Evolutionary conservation across 92 coral and sea anemone genomes (phyloP).

Genomic region (Phenganax stokvisi): DNA sequence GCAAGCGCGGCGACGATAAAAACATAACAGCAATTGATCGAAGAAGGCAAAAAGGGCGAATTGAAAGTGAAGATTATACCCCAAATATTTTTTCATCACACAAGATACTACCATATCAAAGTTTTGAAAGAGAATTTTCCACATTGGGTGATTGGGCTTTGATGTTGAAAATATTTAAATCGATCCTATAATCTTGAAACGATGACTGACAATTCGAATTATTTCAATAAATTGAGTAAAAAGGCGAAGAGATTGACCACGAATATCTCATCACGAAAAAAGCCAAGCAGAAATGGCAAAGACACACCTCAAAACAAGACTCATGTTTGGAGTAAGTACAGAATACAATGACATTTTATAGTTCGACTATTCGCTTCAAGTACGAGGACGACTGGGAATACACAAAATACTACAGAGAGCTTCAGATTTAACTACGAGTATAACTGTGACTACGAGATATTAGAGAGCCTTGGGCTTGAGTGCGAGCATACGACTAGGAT

Average conservation of each 20-base stretch:
- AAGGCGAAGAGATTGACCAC: conserved; percentile 19
- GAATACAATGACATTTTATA: too few species aligned
- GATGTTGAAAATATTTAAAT: too few species aligned
- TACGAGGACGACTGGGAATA: too few species aligned
- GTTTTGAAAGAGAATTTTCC: background rate
- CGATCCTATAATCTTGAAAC: background rate
- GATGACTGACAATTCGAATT: conserved; percentile 24
- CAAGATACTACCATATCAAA: too few species aligned
- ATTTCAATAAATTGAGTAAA: conserved; percentile 24
- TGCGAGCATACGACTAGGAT: too few species aligned
- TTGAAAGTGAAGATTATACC: too few species aligned
- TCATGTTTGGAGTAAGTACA: conserved; percentile 23
- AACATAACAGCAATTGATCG: background rate
- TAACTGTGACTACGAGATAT: too few species aligned
- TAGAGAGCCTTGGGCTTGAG: too few species aligned
- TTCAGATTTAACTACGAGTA: too few species aligned
- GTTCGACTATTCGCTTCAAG: too few species aligned
- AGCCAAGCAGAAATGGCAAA: background rate
- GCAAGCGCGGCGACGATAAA: background rate
- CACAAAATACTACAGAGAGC: too few species aligned
- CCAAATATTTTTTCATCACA: too few species aligned
- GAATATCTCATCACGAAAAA: conserved; percentile 10
- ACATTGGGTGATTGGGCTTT: background rate
- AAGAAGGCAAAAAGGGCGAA: background rate
- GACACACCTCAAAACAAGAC: conserved; percentile 1